These are phyloP conservation scores for Falco novaeseelandiae DNA, from an alignment of 2,797 vertebrate species.

Conservation along the genomic window DNA sequence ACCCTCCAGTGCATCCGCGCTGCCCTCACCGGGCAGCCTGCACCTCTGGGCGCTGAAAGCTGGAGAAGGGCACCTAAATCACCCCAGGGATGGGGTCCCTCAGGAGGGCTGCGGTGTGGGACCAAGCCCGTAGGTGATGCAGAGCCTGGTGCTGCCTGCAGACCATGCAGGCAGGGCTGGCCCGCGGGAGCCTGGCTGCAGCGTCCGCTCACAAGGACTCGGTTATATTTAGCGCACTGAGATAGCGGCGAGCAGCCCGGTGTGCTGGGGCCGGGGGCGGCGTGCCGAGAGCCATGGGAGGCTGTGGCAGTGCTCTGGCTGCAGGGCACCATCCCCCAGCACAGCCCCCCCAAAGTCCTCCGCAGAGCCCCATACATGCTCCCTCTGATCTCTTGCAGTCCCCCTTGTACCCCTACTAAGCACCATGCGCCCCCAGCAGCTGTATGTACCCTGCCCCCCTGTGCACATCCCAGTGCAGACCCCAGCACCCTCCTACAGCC, in stretches of 20 bases:
- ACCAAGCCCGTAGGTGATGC: rapidly evolving
- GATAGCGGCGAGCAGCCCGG: rapidly evolving
- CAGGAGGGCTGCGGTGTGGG: background rate
- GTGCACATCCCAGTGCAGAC: background rate
- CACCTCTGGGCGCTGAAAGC: background rate
- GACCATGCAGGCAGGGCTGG: background rate
- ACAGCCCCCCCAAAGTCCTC: background rate
- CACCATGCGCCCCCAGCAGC: background rate
- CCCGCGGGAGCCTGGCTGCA: background rate
- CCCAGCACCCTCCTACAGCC: background rate
- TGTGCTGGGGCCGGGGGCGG: background rate
- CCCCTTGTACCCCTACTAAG: background rate
- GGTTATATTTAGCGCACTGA: background rate
- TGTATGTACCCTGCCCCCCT: too few relatives aligned
- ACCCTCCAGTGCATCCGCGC: background rate
- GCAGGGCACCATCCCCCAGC: rapidly evolving
- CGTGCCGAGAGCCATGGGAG: background rate
- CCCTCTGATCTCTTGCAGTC: too few relatives aligned
- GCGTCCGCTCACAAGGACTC: background rate
- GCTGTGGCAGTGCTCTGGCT: background rate
- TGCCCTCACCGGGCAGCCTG: rapidly evolving
- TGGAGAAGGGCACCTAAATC: rapidly evolving
- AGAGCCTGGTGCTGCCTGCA: rapidly evolving
- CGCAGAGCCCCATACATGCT: background rate
- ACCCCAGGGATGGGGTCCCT: rapidly evolving